These are phyloP conservation scores for Orcinus orca DNA, from an alignment of 2,113 vertebrate genomes.

Conservation along the genomic window DNA sequence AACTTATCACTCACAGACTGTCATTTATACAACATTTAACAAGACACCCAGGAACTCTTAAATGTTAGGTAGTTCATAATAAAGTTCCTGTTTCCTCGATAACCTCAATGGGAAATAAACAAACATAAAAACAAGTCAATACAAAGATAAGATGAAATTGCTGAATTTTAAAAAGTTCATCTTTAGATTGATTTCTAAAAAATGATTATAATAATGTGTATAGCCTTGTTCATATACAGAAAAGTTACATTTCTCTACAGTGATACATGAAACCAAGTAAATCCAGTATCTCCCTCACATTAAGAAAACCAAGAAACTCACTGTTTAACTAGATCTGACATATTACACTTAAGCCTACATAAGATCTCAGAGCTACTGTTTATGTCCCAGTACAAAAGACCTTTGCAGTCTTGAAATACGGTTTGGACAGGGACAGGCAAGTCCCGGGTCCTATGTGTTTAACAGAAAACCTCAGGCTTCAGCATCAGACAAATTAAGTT, in stretches of 20 bases:
- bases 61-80: neutral
- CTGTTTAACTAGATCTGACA: neutral
- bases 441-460: neutral
- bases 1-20: neutral
- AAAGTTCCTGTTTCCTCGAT: neutral
- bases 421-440: neutral
- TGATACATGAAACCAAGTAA: constrained; percentile 21
- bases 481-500: neutral
- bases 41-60: neutral
- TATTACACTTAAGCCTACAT: neutral
- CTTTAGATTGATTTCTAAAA: constrained; percentile 14
- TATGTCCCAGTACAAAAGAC: neutral
- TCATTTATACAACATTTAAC: constrained; percentile 42
- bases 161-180: constrained; percentile 19
- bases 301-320: constrained; percentile 6
- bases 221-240: neutral
- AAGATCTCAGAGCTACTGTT: neutral
- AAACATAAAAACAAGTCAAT: neutral
- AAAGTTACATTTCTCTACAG: constrained; percentile 36
- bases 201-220: neutral
- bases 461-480: neutral
- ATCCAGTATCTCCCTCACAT: neutral
- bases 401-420: neutral
- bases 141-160: neutral
- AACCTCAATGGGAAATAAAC: neutral